Evolutionary conservation across 1,140 invertebrate genomes (phyloP).

Genomic region (Plutomurus gul): DNA sequence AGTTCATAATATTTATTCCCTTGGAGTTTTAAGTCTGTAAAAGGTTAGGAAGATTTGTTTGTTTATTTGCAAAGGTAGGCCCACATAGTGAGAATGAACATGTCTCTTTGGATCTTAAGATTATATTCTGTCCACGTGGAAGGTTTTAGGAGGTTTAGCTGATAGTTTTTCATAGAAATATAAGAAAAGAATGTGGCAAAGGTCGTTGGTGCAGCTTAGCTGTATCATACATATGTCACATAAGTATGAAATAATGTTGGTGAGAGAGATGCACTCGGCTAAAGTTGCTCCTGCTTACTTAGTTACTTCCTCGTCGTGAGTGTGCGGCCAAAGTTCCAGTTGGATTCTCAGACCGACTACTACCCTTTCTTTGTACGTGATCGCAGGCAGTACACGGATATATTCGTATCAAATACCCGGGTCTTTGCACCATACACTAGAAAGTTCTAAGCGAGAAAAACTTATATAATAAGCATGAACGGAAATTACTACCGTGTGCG

Average conservation of each 20-base stretch:
- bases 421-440: background rate
- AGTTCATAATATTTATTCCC: too few species aligned
- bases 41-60: too few species aligned
- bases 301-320: too few species aligned
- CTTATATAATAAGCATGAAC: background rate
- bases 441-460: too few species aligned
- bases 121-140: background rate
- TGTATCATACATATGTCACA: background rate
- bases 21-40: too few species aligned
- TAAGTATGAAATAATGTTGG: slow-evolving; percentile 8
- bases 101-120: background rate
- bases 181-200: background rate
- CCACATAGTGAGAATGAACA: too few species aligned
- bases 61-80: too few species aligned
- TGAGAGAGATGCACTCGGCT: background rate
- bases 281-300: background rate
- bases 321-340: background rate
- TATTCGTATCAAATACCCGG: too few species aligned
- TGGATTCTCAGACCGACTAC: too few species aligned
- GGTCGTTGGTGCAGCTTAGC: background rate
- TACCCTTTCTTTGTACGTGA: too few species aligned
- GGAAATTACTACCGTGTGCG: slow-evolving; percentile 32
- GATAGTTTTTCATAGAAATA: slow-evolving; percentile 3
- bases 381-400: too few species aligned
- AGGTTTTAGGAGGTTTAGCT: slow-evolving; percentile 3